Conservation (phyloP, 53 echinoderm and acorn worm species). For the Apostichopus leukothele region DNA sequence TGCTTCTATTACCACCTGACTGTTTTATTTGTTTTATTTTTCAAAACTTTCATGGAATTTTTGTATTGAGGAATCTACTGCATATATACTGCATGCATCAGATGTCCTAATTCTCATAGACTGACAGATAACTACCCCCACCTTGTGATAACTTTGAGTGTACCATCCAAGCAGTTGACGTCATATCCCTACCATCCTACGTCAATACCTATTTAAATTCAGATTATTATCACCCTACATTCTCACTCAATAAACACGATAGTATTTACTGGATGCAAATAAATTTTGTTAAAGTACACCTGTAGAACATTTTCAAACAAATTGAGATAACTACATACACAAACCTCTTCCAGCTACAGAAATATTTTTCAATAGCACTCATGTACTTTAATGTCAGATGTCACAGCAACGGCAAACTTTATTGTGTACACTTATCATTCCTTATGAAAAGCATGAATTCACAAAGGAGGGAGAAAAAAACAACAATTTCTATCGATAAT, state of each 20-base stretch:
- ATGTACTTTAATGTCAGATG: too few species aligned
- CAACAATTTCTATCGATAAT: too few species aligned
- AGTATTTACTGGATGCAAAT: slow-evolving; percentile 26
- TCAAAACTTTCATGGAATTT: not conserved
- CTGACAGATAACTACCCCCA: not conserved
- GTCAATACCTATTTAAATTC: slow-evolving; percentile 27
- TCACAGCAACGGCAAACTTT: too few species aligned
- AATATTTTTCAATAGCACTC: too few species aligned
- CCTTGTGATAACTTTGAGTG: not conserved
- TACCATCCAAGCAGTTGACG: not conserved
- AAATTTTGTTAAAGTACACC: not conserved
- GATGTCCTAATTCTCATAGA: not conserved
- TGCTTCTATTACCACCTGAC: not conserved
- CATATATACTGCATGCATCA: not conserved
- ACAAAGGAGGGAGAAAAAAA: too few species aligned
- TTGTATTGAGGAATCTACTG: not conserved
- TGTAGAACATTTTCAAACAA: not conserved
- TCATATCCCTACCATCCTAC: slow-evolving; percentile 4
- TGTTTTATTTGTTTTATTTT: not conserved
- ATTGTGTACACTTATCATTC: too few species aligned
- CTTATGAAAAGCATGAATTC: too few species aligned
- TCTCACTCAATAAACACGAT: not conserved
- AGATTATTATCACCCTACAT: slow-evolving; percentile 30
- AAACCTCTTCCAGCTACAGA: too few species aligned
- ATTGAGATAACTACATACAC: too few species aligned